These are phyloP conservation scores for Thryonomys swinderianus DNA, from an alignment of 2,113 vertebrate species.

Conservation along the genomic window DNA sequence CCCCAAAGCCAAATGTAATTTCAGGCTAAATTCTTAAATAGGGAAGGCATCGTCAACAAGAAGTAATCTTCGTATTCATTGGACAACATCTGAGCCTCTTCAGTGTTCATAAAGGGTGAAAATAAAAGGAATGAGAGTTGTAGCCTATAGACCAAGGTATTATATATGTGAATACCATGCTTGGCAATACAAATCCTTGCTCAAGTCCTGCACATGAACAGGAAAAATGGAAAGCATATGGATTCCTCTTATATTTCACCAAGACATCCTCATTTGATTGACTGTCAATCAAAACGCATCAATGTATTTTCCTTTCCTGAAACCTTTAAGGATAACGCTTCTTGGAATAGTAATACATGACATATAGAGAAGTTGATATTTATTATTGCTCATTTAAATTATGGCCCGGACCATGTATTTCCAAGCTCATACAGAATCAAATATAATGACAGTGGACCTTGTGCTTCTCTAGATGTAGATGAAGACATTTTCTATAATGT, in stretches of 20 bases:
- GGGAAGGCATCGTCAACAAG: constrained; percentile 34
- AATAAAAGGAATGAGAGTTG: background rate
- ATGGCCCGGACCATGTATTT: background rate
- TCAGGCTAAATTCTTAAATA: background rate
- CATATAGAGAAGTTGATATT: background rate
- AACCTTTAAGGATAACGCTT: background rate
- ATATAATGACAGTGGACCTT: background rate
- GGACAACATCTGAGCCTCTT: constrained; percentile 54
- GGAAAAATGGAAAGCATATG: background rate
- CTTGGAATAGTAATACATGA: background rate
- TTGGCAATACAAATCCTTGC: background rate
- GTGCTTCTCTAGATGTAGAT: background rate
- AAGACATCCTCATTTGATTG: background rate
- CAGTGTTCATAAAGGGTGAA: constrained; percentile 23
- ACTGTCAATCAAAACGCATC: background rate
- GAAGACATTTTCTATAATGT: background rate
- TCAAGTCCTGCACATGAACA: accelerated
- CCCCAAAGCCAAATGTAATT: constrained; percentile 44
- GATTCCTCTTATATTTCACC: background rate
- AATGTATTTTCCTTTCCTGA: background rate
- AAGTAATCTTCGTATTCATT: no score
- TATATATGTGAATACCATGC: background rate
- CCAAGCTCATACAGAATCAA: background rate
- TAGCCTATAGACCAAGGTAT: background rate
- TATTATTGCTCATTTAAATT: background rate